Evolutionary conservation across 2,113 vertebrate species (phyloP).

Genomic region (Saccopteryx leptura): DNA sequence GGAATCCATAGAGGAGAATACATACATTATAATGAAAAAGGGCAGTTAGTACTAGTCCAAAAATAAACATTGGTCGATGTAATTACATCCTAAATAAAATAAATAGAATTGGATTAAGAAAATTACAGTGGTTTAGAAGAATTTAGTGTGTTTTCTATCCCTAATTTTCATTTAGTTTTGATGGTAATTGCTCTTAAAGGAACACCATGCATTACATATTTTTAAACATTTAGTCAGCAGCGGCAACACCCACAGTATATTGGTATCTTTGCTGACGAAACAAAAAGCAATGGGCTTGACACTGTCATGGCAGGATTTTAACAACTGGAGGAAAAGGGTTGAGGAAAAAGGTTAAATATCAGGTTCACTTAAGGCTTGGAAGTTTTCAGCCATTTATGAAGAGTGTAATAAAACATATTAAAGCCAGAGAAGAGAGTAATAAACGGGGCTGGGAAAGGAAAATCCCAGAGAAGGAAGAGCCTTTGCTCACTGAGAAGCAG

Average conservation of each 20-base stretch:
- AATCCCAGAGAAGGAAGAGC: not conserved
- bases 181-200: not conserved
- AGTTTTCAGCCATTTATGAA: not conserved
- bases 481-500: not conserved
- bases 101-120: slow-evolving; percentile 1
- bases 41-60: not conserved
- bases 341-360: not conserved
- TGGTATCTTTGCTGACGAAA: not conserved
- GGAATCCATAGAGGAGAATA: not conserved
- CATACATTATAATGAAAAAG: not conserved
- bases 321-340: not conserved
- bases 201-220: not conserved
- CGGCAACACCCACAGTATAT: not conserved
- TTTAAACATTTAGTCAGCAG: not conserved
- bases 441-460: not conserved
- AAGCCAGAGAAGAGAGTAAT: not conserved
- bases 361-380: not conserved
- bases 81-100: slow-evolving; percentile 41
- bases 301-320: not conserved
- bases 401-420: not conserved
- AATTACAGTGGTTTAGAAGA: not conserved
- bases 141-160: not conserved
- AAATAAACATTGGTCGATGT: not conserved
- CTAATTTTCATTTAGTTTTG: not conserved
- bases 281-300: not conserved